These are phyloP conservation scores for Crenuchus spilurus DNA, from an alignment of 2,797 vertebrate genomes.

Conservation along the genomic window DNA sequence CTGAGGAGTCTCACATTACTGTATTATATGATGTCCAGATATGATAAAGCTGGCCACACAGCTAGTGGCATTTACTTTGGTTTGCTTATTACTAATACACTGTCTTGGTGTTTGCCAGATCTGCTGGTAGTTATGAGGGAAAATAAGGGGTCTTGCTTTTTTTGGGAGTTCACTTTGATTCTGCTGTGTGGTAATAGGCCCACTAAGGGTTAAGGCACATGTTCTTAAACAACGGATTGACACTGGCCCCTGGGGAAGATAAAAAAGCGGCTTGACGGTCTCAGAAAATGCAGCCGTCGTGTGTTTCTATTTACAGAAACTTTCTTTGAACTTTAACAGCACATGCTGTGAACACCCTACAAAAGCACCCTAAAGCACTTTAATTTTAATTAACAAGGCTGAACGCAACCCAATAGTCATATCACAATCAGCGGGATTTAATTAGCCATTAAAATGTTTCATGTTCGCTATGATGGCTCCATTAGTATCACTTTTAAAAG, in stretches of 20 bases:
- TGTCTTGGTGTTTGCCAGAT: conserved; percentile 23
- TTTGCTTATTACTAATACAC: conserved; percentile 12
- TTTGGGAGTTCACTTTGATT: conserved; percentile 36
- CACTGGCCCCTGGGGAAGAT: conserved; percentile 53
- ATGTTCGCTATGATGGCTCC: conserved; percentile 10
- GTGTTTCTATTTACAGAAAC: conserved; percentile 52
- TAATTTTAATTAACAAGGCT: conserved; percentile 39
- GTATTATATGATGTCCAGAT: background rate
- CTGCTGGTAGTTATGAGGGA: conserved; percentile 35
- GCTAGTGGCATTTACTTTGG: background rate
- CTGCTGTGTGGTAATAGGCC: conserved; percentile 30
- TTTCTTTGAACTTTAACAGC: conserved; percentile 50
- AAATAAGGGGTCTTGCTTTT: conserved; percentile 20
- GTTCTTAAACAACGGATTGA: conserved; percentile 51
- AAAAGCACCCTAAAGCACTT: conserved; percentile 25
- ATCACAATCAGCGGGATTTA: conserved; percentile 23
- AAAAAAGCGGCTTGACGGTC: conserved; percentile 41
- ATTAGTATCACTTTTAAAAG: background rate
- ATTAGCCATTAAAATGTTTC: conserved; percentile 27
- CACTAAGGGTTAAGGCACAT: conserved; percentile 48
- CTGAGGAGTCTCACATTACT: conserved; percentile 8
- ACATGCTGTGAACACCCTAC: conserved; percentile 9
- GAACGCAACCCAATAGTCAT: background rate
- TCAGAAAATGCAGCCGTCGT: conserved; percentile 35
- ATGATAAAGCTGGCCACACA: background rate